Evolutionary conservation across 2,113 vertebrate genomes (phyloP).

Genomic region (Orientallactaga bullata): DNA sequence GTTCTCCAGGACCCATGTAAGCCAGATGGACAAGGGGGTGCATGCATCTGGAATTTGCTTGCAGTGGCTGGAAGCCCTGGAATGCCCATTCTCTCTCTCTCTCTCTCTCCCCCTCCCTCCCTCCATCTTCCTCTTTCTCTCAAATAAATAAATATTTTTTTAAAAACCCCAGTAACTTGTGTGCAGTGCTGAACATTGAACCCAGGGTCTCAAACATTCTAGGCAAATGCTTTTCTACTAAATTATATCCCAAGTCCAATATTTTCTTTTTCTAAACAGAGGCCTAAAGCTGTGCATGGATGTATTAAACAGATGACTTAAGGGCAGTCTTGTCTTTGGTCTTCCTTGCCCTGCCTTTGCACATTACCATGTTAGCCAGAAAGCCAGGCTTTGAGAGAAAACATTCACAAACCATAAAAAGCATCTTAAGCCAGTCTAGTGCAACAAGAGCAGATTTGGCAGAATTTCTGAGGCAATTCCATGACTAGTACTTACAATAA

Average conservation of each 20-base stretch:
- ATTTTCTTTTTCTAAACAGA: background rate
- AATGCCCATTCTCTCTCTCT: too few species aligned
- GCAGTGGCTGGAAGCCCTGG: too few species aligned
- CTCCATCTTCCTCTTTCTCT: too few species aligned
- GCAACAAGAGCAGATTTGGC: background rate
- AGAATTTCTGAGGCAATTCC: conserved; percentile 24
- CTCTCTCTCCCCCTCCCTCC: too few species aligned
- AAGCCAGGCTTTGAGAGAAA: conserved; percentile 7
- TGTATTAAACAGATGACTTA: background rate
- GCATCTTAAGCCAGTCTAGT: background rate
- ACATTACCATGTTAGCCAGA: background rate
- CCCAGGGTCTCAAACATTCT: background rate
- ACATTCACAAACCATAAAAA: conserved; percentile 45
- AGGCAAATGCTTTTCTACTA: background rate
- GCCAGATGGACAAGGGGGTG: too few species aligned
- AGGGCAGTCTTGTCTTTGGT: background rate
- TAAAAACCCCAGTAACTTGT: too few species aligned
- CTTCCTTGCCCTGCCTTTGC: conserved; percentile 25
- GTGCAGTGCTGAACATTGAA: background rate
- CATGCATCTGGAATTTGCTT: too few species aligned
- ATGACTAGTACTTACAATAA: conserved; percentile 62
- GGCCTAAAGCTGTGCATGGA: fast-evolving
- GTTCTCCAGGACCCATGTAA: too few species aligned
- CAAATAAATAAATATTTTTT: too few species aligned
- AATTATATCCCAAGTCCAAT: background rate